Conservation (phyloP, 1,140 invertebrate genomes). For the Lethocerus indicus region DNA sequence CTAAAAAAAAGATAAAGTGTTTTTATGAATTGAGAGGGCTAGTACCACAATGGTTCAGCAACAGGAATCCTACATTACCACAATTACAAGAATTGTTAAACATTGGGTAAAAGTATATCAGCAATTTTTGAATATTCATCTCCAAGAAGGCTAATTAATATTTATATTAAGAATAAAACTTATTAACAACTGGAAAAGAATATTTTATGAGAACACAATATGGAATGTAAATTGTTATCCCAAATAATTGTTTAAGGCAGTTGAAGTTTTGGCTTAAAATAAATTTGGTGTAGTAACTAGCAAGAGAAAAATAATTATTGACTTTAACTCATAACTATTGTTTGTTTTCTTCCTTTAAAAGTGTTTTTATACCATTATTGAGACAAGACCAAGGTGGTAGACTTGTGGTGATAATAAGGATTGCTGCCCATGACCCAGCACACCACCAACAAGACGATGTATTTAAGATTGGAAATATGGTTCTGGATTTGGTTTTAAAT, state of each 20-base stretch:
- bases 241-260: not conserved
- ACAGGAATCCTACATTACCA: conserved; percentile 35
- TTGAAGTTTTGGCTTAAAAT: not conserved
- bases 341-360: conserved; percentile 16
- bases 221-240: not conserved
- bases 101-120: conserved; percentile 24
- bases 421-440: conserved; percentile 35
- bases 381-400: conserved; percentile 29
- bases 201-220: not conserved
- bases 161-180: not conserved
- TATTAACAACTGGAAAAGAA: not conserved
- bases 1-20: conserved; percentile 36
- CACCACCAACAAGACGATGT: conserved; percentile 34
- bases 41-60: conserved; percentile 37
- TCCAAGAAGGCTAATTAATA: no score
- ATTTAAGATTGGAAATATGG: conserved; percentile 29
- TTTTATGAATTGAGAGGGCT: conserved; percentile 34
- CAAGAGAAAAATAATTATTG: not conserved
- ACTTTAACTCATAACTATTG: not conserved
- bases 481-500: conserved; percentile 16
- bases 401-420: conserved; percentile 35
- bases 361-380: conserved; percentile 37
- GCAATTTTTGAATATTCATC: not conserved
- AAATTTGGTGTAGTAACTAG: not conserved
- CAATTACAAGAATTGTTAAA: conserved; percentile 35